Evolutionary conservation across 2,113 vertebrate genomes (phyloP), one percentile per base, ranked within the genome.

Genomic region (Buteo buteo): DNA sequence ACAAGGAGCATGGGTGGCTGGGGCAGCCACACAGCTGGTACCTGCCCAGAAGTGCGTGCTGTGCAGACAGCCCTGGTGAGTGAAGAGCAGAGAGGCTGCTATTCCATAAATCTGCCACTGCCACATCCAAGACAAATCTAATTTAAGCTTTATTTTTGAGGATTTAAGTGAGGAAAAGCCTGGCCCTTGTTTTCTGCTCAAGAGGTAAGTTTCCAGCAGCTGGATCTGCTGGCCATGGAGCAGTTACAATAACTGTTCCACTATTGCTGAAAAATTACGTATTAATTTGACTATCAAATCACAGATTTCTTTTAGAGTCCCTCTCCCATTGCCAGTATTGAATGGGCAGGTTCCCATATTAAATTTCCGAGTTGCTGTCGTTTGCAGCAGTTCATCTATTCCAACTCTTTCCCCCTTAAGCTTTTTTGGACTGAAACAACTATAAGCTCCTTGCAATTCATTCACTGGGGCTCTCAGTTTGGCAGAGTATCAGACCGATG

Each of bases 381-480:
- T 55, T 82, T 81, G 47, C 67, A 90, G 64, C 34, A 87, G 64
- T 73, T 70, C 50, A 45, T 77, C 67, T n/a, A 10, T 83, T 93
- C 85, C 76, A 88, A 8, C 34, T 81, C 55, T 83, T 71, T 71
- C 31, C 34, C 47, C 78, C 57, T 83, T 66, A 50, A 86, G 49
- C 42, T 90, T 29, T 38, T 85, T 73, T 91, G 34, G 42, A 82
- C 90, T 40, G 73, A 44, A 79, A 70, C 58, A 40, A 40, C 54
- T 44, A 25, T 42, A 84, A 84, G 64, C 54, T 93, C 77, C 89
- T 89, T 71, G 91, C 74, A 90, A 67, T 71, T 93, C 86, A 90
- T 95, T 97, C 93, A 96, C 1, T 50, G 69, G 87, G 79, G 59
- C 66, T 86, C 87, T 94, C 45, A 6, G 24, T 85, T 65, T 95